Evolutionary conservation across 2,888 invertebrate species (phyloP).

Genomic region (Drosophila niveifrons): DNA sequence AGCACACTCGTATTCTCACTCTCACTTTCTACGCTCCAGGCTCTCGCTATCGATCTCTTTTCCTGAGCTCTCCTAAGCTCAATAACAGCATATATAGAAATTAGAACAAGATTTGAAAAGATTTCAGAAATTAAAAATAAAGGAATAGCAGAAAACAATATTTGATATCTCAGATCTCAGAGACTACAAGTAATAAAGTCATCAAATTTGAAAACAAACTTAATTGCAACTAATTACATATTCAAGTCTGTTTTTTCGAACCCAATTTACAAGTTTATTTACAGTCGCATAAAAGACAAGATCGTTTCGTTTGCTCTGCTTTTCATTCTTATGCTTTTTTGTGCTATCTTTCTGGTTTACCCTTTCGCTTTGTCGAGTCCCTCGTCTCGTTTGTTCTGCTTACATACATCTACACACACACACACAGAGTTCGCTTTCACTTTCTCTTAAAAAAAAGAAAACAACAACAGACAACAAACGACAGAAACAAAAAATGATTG

Average conservation of each 20-base stretch:
- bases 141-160: neutral
- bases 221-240: too few relatives aligned
- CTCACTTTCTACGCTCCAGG: neutral
- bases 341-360: neutral
- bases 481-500: slow-evolving; percentile 25
- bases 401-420: slow-evolving; percentile 13
- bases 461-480: slow-evolving; percentile 3
- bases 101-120: neutral
- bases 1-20: neutral
- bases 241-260: too few relatives aligned
- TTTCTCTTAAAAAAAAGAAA: slow-evolving; percentile 7
- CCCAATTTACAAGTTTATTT: too few relatives aligned
- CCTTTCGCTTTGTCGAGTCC: neutral
- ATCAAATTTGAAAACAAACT: too few relatives aligned
- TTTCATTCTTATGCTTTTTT: neutral
- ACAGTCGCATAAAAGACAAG: neutral
- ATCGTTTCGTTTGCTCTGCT: neutral
- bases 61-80: too few relatives aligned
- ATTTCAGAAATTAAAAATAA: neutral
- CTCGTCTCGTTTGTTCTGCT: slow-evolving; percentile 22
- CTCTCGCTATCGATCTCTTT: too few relatives aligned
- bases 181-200: too few relatives aligned
- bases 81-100: too few relatives aligned
- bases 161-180: too few relatives aligned
- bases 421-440: slow-evolving; percentile 17